These are phyloP conservation scores for Lepidonotus clava DNA, from an alignment of 2,888 invertebrate genomes.

Conservation along the genomic window DNA sequence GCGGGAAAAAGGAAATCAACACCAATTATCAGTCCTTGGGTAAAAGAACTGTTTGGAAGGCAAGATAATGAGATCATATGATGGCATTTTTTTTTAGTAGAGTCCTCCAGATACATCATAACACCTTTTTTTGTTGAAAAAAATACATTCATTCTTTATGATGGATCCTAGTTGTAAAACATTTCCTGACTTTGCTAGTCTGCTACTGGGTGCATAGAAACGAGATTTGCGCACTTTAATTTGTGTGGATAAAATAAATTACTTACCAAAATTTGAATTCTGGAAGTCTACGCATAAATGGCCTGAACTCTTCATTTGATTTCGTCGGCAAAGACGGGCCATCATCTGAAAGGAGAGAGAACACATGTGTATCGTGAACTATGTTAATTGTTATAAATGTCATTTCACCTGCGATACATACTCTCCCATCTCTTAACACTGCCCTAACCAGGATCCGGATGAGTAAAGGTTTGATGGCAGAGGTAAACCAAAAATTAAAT, in stretches of 20 bases:
- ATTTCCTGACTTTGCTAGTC: not conserved
- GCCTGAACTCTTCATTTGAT: conserved; percentile 98
- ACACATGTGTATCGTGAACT: not conserved
- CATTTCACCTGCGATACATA: no score
- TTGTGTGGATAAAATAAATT: not conserved
- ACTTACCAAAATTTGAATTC: conserved; percentile 98
- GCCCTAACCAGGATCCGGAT: no score
- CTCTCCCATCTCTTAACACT: no score
- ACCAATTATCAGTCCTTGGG: no score
- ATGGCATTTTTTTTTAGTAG: no score
- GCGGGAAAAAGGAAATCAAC: no score
- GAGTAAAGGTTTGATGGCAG: no score
- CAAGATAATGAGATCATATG: no score
- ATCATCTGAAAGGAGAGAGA: conserved; percentile 83
- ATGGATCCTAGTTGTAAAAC: not conserved
- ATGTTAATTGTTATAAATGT: not conserved
- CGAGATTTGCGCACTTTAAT: not conserved
- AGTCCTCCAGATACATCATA: no score
- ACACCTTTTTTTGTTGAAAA: no score
- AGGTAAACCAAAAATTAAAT: no score
- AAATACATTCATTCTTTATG: not conserved
- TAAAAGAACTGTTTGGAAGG: no score
- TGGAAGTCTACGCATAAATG: conserved; percentile 96
- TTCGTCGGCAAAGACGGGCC: conserved; percentile 97
- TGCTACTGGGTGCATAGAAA: not conserved